Evolutionary conservation across 2,797 vertebrate species (phyloP).

Genomic region (Petrocephalus sullivani): DNA sequence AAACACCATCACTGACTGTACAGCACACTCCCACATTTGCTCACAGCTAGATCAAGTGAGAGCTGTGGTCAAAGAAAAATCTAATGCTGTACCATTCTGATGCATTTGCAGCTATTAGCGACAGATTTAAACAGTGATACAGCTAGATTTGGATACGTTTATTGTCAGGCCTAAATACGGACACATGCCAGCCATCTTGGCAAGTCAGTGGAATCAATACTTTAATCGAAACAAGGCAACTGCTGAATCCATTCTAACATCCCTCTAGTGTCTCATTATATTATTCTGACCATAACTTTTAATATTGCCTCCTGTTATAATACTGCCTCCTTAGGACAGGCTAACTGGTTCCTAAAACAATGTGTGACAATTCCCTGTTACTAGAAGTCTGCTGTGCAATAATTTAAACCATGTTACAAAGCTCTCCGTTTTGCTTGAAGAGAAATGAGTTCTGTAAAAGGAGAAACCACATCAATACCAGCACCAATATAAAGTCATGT

Average conservation of each 20-base stretch:
- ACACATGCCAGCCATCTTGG: background rate
- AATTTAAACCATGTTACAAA: background rate
- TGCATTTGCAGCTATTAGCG: background rate
- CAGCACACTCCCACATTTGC: background rate
- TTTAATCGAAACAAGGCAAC: background rate
- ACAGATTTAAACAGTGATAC: background rate
- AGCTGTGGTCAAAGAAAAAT: background rate
- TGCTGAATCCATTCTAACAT: background rate
- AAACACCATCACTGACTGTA: background rate
- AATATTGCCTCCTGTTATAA: background rate
- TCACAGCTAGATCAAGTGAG: background rate
- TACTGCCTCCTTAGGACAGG: background rate
- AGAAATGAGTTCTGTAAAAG: background rate
- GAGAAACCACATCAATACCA: background rate
- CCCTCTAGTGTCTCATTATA: background rate
- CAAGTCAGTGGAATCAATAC: conserved; percentile 12
- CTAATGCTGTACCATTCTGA: background rate
- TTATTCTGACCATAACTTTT: background rate
- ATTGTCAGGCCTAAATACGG: background rate
- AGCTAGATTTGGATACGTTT: background rate
- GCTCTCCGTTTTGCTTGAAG: background rate
- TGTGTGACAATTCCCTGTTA: background rate
- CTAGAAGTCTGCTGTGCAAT: background rate
- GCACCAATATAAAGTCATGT: background rate
- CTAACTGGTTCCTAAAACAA: background rate